phyloP scores from a whole-genome alignment of 1,140 invertebrate genomes.

The Drosophila rufa region DNA sequence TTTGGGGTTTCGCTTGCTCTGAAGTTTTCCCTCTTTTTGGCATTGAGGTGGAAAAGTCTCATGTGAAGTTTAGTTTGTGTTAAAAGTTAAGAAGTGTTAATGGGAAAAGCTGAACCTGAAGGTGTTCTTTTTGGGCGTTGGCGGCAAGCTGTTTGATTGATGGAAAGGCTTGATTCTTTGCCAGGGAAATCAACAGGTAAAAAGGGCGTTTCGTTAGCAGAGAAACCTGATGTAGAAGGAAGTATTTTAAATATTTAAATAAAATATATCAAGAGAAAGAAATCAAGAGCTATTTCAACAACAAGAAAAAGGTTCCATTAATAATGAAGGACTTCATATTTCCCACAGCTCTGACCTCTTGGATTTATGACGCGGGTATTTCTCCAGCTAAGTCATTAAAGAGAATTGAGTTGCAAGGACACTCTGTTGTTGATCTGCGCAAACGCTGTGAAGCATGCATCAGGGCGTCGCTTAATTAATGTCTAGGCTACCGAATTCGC shows the following conservation, averaged over 20 bases:
- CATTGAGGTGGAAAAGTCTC: constrained; percentile 4
- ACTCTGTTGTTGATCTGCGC: constrained; percentile 11
- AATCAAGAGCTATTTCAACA: too few relatives aligned
- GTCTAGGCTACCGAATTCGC: constrained; percentile 35
- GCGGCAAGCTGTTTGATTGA: constrained; percentile 4
- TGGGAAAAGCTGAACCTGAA: not conserved
- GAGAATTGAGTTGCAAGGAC: constrained; percentile 8
- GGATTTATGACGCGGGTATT: not conserved
- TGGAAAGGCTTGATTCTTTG: not conserved
- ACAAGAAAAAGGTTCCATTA: not conserved
- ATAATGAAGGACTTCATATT: not conserved
- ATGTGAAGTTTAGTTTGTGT: constrained; percentile 6
- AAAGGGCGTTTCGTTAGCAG: too few relatives aligned
- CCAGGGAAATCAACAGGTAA: not conserved
- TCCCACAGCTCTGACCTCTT: not conserved
- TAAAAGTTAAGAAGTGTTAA: constrained; percentile 33
- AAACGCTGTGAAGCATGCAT: constrained; percentile 40
- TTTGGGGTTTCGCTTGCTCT: not conserved
- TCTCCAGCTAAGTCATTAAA: not conserved
- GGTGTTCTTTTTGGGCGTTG: not conserved
- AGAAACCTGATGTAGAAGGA: too few relatives aligned
- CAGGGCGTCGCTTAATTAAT: constrained; percentile 53
- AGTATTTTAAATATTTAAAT: not conserved
- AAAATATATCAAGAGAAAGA: not conserved
- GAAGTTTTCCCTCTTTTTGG: constrained; percentile 5